A percentile compares a stretch with the other conserved stretches of the same genome.
Evolutionary conservation across 2,113 vertebrate genomes (phyloP).

Genomic region (Anarhynchus alexandrinus): DNA sequence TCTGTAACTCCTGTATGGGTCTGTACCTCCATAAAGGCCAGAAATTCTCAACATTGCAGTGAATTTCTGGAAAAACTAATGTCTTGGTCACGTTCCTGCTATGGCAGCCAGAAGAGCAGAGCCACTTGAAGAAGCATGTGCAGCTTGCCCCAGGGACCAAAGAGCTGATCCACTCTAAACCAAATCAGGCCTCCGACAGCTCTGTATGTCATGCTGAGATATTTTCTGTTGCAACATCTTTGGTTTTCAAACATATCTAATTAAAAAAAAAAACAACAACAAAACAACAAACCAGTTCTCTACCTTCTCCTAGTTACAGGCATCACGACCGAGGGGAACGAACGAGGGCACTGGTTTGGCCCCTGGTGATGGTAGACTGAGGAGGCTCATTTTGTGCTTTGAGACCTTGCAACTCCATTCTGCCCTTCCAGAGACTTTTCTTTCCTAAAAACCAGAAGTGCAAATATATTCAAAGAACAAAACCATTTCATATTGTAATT

Average conservation of each 20-base stretch:
- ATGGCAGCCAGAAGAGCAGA: background rate
- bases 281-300: background rate
- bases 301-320: background rate
- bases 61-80: background rate
- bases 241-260: background rate
- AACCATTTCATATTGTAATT: background rate
- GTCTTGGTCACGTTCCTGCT: rapidly evolving
- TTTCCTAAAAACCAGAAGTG: background rate
- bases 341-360: background rate
- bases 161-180: background rate
- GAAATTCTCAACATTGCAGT: background rate
- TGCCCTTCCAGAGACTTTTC: background rate
- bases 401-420: background rate
- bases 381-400: background rate
- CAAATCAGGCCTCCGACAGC: background rate
- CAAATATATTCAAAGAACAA: background rate
- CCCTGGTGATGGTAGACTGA: background rate
- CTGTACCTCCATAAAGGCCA: background rate
- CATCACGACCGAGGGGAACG: background rate
- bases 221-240: background rate
- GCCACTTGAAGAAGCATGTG: background rate
- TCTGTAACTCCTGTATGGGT: background rate
- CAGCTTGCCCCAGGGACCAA: background rate
- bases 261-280: background rate
- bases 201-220: background rate